Evolutionary conservation across 2,113 vertebrate genomes (phyloP).

Genomic region (Uropsilus gracilis): DNA sequence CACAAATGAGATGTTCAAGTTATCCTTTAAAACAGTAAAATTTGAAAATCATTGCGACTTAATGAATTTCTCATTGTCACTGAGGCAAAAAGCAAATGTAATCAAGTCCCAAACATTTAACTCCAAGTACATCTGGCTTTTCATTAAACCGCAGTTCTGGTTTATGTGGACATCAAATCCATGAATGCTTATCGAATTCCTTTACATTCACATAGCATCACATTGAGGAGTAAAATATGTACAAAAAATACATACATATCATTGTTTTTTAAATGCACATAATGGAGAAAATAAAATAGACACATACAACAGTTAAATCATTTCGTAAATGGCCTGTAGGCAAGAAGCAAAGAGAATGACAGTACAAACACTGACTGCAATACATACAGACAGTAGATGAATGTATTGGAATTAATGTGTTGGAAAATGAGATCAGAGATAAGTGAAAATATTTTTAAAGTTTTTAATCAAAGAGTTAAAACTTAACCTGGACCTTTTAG

Average conservation of each 20-base stretch:
- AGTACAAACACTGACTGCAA: too few species aligned
- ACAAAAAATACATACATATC: background rate
- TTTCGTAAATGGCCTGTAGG: background rate
- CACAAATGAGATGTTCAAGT: background rate
- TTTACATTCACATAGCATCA: background rate
- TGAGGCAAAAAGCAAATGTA: background rate
- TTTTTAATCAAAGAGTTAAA: slow-evolving; percentile 10
- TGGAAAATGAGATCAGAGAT: background rate
- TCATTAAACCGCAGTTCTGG: background rate
- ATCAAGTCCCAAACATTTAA: background rate
- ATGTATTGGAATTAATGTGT: too few species aligned
- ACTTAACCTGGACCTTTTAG: background rate
- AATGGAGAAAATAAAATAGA: background rate
- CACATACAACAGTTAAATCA: background rate
- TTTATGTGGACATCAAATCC: background rate
- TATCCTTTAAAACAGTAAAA: slow-evolving; percentile 4
- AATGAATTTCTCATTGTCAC: background rate
- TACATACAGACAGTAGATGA: background rate
- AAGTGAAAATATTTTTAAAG: background rate
- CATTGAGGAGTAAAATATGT: background rate
- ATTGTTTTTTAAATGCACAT: background rate
- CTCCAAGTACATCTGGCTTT: background rate
- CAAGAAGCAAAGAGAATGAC: background rate
- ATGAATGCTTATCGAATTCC: background rate
- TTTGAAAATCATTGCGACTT: background rate